phyloP scores from a whole-genome alignment of 1,140 invertebrate genomes.

The Drosophila tristis region DNA sequence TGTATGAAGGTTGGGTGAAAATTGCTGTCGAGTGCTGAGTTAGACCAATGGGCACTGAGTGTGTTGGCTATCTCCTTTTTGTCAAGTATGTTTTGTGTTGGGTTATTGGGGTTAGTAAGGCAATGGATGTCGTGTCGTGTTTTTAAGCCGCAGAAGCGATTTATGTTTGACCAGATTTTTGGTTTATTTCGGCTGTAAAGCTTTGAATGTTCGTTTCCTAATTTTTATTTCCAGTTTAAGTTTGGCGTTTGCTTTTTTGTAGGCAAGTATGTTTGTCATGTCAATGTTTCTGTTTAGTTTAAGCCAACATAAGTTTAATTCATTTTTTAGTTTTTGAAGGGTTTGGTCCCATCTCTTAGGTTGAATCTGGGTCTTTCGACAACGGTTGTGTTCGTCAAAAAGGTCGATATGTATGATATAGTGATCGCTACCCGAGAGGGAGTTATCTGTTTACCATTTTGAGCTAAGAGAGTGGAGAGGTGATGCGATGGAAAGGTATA shows the following conservation, averaged over 20 bases:
- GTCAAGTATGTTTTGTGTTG: constrained; percentile 15
- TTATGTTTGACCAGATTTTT: constrained; percentile 33
- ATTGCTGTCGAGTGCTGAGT: no score
- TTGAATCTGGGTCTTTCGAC: constrained; percentile 19
- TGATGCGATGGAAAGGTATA: constrained; percentile 12
- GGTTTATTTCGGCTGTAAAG: constrained; percentile 30
- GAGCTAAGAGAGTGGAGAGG: background rate
- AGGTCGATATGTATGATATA: no score
- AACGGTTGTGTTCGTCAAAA: no score
- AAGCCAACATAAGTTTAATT: constrained; percentile 19
- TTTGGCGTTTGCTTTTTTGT: constrained; percentile 27
- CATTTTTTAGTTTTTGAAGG: constrained; percentile 25
- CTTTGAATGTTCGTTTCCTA: constrained; percentile 20
- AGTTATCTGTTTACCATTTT: constrained; percentile 9
- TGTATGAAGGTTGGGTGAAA: constrained; percentile 14
- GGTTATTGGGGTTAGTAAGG: constrained; percentile 10
- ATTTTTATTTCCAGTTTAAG: constrained; percentile 27
- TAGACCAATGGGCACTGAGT: no score
- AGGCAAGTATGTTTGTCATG: constrained; percentile 26
- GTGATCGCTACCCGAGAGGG: no score
- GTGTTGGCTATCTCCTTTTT: no score
- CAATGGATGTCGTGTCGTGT: constrained; percentile 20
- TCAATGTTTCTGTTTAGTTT: constrained; percentile 32
- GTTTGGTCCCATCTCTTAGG: constrained; percentile 21
- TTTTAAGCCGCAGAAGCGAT: constrained; percentile 27